Conservation (phyloP, 1,140 invertebrate species). For the Parasteatoda tepidariorum region DNA sequence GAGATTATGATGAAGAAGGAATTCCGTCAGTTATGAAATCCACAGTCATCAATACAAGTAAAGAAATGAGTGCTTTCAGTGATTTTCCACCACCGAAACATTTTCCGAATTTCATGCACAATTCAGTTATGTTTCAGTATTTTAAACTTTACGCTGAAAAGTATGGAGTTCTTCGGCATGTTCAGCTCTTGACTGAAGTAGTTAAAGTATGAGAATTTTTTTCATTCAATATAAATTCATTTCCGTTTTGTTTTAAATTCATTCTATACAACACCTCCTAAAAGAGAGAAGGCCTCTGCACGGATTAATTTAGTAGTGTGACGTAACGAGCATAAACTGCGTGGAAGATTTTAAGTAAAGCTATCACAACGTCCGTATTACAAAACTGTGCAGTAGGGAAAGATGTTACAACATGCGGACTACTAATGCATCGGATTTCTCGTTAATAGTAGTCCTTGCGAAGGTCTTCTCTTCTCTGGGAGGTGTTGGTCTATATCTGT, state of each 20-base stretch:
- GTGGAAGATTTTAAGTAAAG: too few relatives aligned
- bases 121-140: conserved; percentile 67
- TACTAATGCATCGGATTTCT: too few relatives aligned
- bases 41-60: conserved; percentile 71
- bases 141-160: conserved; percentile 68
- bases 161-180: conserved; percentile 67
- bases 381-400: too few relatives aligned
- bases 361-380: too few relatives aligned
- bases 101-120: conserved; percentile 70
- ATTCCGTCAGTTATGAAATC: conserved; percentile 69
- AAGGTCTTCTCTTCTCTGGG: too few relatives aligned
- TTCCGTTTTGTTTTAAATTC: background rate
- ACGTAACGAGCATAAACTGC: too few relatives aligned
- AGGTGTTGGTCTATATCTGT: too few relatives aligned
- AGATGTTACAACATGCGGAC: too few relatives aligned
- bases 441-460: too few relatives aligned
- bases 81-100: conserved; percentile 71
- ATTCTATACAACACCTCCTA: too few relatives aligned
- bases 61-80: conserved; percentile 72
- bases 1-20: conserved; percentile 59
- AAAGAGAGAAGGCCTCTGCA: too few relatives aligned
- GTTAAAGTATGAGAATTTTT: conserved; percentile 56
- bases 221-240: background rate
- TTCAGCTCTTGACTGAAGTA: conserved; percentile 64
- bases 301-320: too few relatives aligned